Percentiles rank a stretch among this genome's conserved stretches.
These are phyloP conservation scores for Melanotaenia parkinsoni DNA, from an alignment of 2,797 vertebrate genomes.

Conservation along the genomic window DNA sequence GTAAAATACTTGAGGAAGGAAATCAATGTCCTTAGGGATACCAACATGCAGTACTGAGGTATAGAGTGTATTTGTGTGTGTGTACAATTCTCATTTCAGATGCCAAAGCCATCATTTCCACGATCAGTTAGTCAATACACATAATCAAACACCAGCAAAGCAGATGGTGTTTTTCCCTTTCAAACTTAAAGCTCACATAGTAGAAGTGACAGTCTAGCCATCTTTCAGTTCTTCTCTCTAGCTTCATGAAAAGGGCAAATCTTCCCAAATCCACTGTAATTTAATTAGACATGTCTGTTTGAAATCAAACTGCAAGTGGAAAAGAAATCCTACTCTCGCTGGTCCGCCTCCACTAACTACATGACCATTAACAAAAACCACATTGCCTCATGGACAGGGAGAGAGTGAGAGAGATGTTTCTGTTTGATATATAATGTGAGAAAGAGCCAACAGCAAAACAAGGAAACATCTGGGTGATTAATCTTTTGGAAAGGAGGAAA, in stretches of 20 bases:
- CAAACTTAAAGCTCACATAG: constrained; percentile 28
- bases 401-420: constrained; percentile 72
- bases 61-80: background rate
- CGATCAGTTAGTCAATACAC: constrained; percentile 28
- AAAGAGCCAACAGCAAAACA: constrained; percentile 88
- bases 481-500: constrained; percentile 80
- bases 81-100: constrained; percentile 37
- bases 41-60: constrained; percentile 11
- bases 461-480: constrained; percentile 90
- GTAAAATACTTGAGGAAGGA: constrained; percentile 1
- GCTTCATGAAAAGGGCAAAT: constrained; percentile 51
- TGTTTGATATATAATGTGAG: constrained; percentile 86
- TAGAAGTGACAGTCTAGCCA: constrained; percentile 27
- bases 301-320: constrained; percentile 73
- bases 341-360: constrained; percentile 65
- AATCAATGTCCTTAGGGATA: constrained; percentile 6
- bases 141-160: constrained; percentile 49
- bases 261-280: constrained; percentile 62
- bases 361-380: constrained; percentile 77
- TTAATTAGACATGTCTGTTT: constrained; percentile 80
- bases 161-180: constrained; percentile 34
- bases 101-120: constrained; percentile 38
- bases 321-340: constrained; percentile 65
- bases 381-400: constrained; percentile 64
- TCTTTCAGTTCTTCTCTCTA: constrained; percentile 29